Base-by-base conservation (phyloP, 2,797 vertebrate species). In the Petrocephalus schoutedeni region DNA sequence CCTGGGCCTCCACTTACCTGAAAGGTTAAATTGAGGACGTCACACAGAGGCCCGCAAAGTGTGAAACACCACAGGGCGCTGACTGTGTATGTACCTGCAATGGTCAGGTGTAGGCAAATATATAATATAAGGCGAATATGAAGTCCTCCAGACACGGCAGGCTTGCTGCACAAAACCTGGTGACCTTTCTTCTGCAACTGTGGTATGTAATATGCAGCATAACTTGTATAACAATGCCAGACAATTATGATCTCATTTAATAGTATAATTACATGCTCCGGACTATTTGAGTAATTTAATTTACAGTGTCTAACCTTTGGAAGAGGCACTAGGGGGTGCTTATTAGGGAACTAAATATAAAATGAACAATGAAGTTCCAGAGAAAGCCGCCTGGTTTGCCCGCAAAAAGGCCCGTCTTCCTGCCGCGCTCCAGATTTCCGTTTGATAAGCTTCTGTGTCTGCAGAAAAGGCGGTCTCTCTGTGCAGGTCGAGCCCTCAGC, bases 41-140 rank as follows among this genome's bases (percentile, higher is more conserved):
- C 88, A 90, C 88, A 86, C 88, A 89, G 61, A 82, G 82, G 89
- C 87, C 87, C 89, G 89, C 89, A 87, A 89, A 90, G 88, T 87
- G 87, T 82, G 88, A 89, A 88, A 87, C 84, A 88, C 88, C 89
- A 89, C 89, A 87, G 86, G 89, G 57, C 36, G 49, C n/a, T 58
- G n/a, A n/a, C 19, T 23, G 16, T 5, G 3, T 54, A 36, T 7
- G 4, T 14, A 1, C 21, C 6, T 21, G 21, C 57, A 64, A 49
- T 3, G 64, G 28, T 12, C 28, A 71, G 28, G 28, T 28, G 28
- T 36, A 16, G 28, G 64, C 3, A 71, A 71, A 36, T 36, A 71
- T 45, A 86, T 21, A 21, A 8, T n/a, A 86, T 51, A 86, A 14
- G 45, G 53, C 45, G 71, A 77, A 87, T 74, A 87, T 71, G 56